phyloP scores from a whole-genome alignment of 2,113 vertebrate genomes.

The Regulus satrapa region DNA sequence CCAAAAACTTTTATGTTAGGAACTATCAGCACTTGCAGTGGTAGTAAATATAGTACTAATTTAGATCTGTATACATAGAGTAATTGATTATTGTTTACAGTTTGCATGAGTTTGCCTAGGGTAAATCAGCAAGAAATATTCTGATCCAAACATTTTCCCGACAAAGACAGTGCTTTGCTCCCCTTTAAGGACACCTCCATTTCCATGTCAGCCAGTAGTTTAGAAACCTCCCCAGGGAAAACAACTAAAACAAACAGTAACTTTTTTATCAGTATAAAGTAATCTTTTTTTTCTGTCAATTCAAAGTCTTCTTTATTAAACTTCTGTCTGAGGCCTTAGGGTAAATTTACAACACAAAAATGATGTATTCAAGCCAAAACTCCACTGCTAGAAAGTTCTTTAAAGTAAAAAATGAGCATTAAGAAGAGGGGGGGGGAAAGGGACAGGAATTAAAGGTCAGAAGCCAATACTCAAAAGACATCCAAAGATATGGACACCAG shows the following conservation, averaged over 20 bases:
- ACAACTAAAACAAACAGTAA: neutral
- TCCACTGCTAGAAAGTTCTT: neutral
- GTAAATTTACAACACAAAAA: neutral
- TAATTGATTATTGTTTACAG: neutral
- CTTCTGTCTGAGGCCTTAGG: neutral
- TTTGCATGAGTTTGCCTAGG: neutral
- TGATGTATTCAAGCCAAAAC: neutral
- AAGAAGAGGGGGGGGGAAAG: neutral
- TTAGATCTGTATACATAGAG: neutral
- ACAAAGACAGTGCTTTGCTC: neutral
- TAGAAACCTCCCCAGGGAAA: neutral
- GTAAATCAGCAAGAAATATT: neutral
- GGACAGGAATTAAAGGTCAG: neutral
- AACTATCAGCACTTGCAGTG: neutral
- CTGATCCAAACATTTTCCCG: neutral
- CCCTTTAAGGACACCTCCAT: neutral
- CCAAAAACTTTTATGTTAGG: neutral
- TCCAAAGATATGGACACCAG: neutral
- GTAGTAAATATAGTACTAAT: neutral
- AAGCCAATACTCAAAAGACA: neutral
- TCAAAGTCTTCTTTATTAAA: neutral
- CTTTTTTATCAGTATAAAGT: neutral
- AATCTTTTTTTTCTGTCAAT: neutral
- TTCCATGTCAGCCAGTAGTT: neutral
- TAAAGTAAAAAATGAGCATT: neutral